These are phyloP conservation scores for Phasianus colchicus DNA, from an alignment of 2,113 vertebrate species.

Conservation along the genomic window DNA sequence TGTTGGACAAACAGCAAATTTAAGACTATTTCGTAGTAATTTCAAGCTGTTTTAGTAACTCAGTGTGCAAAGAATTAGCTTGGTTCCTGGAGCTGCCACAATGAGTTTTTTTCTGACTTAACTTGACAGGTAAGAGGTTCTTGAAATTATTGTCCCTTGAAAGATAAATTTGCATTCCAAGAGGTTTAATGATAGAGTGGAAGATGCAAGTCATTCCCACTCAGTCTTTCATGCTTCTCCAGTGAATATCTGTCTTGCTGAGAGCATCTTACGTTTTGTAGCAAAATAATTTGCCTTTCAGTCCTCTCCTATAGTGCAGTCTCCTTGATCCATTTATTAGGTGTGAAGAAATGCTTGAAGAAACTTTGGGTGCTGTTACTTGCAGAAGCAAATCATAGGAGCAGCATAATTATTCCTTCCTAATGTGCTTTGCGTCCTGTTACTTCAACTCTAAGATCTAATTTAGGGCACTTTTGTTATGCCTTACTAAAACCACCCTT, in stretches of 20 bases:
- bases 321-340: slow-evolving; percentile 4
- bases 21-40: slow-evolving; percentile 9
- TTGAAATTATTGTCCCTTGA: slow-evolving; percentile 15
- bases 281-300: slow-evolving; percentile 18
- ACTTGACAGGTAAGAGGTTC: slow-evolving; percentile 14
- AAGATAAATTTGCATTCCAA: slow-evolving; percentile 22
- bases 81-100: slow-evolving; percentile 2
- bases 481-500: slow-evolving; percentile 5
- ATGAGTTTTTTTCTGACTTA: background rate
- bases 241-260: background rate
- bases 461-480: slow-evolving; percentile 25
- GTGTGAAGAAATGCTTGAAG: slow-evolving; percentile 14
- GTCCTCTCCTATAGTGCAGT: background rate
- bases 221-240: background rate
- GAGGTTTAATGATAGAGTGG: background rate
- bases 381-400: slow-evolving; percentile 24
- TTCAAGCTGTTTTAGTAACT: slow-evolving; percentile 26
- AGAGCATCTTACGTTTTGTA: background rate
- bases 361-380: slow-evolving; percentile 4
- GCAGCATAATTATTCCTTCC: slow-evolving; percentile 26
- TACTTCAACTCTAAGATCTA: slow-evolving; percentile 29
- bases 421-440: background rate
- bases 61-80: background rate
- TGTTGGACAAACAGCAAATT: background rate
- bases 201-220: background rate